A percentile compares a stretch with the other conserved stretches of the same genome.
These are phyloP conservation scores for Diploptera punctata DNA, from an alignment of 2,888 invertebrate genomes.

Conservation along the genomic window DNA sequence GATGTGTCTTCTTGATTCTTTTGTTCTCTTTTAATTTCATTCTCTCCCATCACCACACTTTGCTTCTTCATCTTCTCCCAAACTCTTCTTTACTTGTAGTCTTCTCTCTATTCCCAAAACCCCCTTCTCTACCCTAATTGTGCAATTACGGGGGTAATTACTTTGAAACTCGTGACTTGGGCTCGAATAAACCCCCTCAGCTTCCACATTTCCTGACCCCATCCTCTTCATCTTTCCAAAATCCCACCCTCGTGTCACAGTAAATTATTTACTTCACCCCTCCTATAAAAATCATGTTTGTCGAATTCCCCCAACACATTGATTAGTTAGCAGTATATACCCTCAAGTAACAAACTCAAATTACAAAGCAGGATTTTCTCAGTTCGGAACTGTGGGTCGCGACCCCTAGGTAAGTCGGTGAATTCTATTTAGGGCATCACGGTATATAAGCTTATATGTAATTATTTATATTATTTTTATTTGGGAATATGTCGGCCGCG, in stretches of 20 bases:
- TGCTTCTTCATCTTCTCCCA: too few relatives aligned
- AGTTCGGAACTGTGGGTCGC: too few relatives aligned
- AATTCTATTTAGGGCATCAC: too few relatives aligned
- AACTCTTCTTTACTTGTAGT: not conserved
- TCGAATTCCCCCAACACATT: too few relatives aligned
- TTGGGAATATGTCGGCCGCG: too few relatives aligned
- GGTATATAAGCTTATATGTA: too few relatives aligned
- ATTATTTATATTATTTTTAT: too few relatives aligned
- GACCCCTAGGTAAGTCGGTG: too few relatives aligned
- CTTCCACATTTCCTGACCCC: not conserved
- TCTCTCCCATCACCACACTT: not conserved
- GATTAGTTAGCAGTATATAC: too few relatives aligned
- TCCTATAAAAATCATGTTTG: not conserved
- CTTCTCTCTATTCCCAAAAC: not conserved
- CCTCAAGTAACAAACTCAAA: too few relatives aligned
- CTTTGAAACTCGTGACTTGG: slow-evolving; percentile 9
- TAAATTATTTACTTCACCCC: not conserved
- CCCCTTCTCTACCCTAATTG: too few relatives aligned
- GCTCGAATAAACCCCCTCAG: not conserved
- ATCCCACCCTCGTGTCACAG: not conserved
- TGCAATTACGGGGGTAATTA: slow-evolving; percentile 9
- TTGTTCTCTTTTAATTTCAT: not conserved
- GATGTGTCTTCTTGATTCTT: not conserved
- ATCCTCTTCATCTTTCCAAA: not conserved
- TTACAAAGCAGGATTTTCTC: too few relatives aligned